phyloP scores from a whole-genome alignment of 37 sponge, comb jelly and placozoan species.

The Ephydatia muelleri region DNA sequence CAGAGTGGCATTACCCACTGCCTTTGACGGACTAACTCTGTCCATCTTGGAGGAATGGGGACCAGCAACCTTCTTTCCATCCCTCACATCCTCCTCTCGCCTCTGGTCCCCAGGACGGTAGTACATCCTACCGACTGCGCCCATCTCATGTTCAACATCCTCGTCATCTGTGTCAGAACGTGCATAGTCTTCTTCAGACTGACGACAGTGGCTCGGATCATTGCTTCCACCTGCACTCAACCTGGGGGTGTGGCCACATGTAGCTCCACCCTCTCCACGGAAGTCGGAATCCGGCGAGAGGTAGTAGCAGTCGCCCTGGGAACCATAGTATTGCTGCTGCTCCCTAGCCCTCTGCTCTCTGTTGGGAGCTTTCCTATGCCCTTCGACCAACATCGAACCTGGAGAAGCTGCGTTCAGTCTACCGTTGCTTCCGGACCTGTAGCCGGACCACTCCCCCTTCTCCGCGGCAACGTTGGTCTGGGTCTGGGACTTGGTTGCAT shows the following conservation, averaged over 20 bases:
- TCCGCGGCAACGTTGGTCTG: background rate
- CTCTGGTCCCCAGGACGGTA: too few species aligned
- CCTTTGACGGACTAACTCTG: too few species aligned
- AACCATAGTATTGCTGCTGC: background rate
- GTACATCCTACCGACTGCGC: too few species aligned
- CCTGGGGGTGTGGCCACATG: background rate
- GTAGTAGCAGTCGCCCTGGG: conserved; percentile 33
- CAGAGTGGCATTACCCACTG: too few species aligned
- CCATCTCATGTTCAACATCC: too few species aligned
- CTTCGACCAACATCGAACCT: background rate
- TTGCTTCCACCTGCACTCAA: too few species aligned
- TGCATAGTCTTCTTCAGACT: too few species aligned
- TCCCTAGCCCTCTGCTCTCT: background rate
- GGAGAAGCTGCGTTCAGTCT: background rate
- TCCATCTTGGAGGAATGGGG: too few species aligned
- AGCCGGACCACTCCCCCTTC: conserved; percentile 47
- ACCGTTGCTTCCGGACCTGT: conserved; percentile 44
- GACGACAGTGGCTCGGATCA: too few species aligned
- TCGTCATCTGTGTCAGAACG: too few species aligned
- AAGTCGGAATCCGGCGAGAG: conserved; percentile 29
- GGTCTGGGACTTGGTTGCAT: conserved; percentile 22
- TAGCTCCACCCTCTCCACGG: background rate
- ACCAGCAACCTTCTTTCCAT: too few species aligned
- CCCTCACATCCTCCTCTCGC: too few species aligned
- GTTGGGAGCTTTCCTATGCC: background rate